Base-by-base conservation (phyloP, 2,113 vertebrate species). In the Oryzias celebensis region DNA sequence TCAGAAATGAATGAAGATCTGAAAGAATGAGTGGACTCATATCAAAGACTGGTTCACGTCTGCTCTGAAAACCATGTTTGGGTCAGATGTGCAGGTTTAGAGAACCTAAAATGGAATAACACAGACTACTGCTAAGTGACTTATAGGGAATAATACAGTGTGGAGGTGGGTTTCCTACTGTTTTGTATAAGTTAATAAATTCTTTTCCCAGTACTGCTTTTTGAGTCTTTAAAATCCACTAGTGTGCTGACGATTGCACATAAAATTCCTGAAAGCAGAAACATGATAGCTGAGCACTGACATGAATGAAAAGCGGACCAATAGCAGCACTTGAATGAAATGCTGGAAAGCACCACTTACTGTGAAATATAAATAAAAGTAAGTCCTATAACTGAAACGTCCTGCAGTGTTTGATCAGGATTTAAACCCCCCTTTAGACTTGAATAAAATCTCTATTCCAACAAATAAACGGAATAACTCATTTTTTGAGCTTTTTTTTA, bases 1-100 rank as follows among this genome's bases (percentile, higher is more conserved):
- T 12, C 36, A 36, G 36, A 36, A 36, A 36, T 36, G 36, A 36
- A 36, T 12, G 10, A 36, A 36, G 36, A 12, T 36, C 10, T 36
- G 36, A 36, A 36, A 36, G 36, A 36, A 10, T 12, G 36, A 36
- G 36, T 36, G 36, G 36, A 36, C 36, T 36, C 36, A 3, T 5
- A 28, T 6, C 20, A 20, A 28, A 28, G 26, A 6, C 26, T 28
- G 20, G 26, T 28, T 28, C 36, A 52, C 13, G 15, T 22, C 31
- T 10, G 44, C 18, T 55, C 1, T 51, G 23, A 51, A 49, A 60
- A 4, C 58, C 4, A 17, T 14, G 66, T 43, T 42, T 7, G 61
- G 48, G 68, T 80, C 72, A 68, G 5, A 70, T 45, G 77, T 73
- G 71, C 65, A 58, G 56, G 78, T 75, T 86, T 83, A 79, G 44